Evolutionary conservation across 2,797 vertebrate genomes (phyloP).

Genomic region (Ibycter americanus): DNA sequence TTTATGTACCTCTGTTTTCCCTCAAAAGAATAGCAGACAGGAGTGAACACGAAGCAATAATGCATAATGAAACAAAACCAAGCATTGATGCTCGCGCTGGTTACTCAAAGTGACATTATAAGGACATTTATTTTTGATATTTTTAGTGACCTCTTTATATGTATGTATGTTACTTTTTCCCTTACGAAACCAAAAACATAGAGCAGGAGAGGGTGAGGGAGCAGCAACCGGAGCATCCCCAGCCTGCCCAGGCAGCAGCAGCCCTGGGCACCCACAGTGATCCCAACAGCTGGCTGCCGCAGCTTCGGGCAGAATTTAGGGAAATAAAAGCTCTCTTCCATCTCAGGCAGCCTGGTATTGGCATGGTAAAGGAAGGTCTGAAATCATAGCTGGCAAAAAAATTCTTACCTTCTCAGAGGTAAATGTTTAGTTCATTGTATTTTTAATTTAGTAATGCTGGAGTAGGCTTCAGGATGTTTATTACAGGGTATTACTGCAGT

Average conservation of each 20-base stretch:
- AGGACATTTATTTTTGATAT: neutral
- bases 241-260: neutral
- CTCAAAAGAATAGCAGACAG: fast-evolving
- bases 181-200: neutral
- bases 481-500: neutral
- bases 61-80: neutral
- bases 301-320: too few relatives aligned
- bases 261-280: fast-evolving
- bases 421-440: neutral
- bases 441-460: neutral
- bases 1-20: neutral
- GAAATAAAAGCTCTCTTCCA: neutral
- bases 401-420: neutral
- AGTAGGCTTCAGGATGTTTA: neutral
- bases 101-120: conserved; percentile 24
- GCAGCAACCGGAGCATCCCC: neutral
- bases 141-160: neutral
- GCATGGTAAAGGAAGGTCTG: fast-evolving
- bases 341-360: fast-evolving
- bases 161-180: neutral
- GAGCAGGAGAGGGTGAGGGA: neutral
- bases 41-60: neutral
- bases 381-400: neutral
- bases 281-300: neutral
- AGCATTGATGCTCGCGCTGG: neutral